These are phyloP conservation scores for Ophthalmolycus amberensis DNA, from an alignment of 2,113 vertebrate species.

Conservation along the genomic window DNA sequence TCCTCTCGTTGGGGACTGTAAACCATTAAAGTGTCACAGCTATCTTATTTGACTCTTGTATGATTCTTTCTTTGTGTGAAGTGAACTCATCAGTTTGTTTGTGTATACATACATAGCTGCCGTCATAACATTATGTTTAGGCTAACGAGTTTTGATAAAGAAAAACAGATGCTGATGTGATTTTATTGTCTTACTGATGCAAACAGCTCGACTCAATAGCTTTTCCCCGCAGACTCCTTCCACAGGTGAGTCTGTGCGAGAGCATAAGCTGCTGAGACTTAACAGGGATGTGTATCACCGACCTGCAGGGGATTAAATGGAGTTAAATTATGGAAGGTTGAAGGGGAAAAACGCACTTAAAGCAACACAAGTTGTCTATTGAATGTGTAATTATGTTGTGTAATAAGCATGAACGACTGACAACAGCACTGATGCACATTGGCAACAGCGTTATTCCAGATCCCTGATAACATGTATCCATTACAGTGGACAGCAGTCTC, in stretches of 20 bases:
- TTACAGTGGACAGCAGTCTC: not conserved
- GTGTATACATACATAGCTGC: too few species aligned
- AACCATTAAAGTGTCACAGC: too few species aligned
- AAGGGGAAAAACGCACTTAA: constrained; percentile 16
- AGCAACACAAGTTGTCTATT: constrained; percentile 11
- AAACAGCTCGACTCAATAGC: constrained; percentile 28
- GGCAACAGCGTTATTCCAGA: not conserved
- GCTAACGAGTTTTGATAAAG: not conserved
- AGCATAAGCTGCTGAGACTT: not conserved
- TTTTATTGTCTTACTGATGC: constrained; percentile 16
- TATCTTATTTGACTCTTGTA: too few species aligned
- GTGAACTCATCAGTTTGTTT: too few species aligned
- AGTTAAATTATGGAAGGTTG: constrained; percentile 23
- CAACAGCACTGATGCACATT: not conserved
- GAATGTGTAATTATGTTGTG: not conserved
- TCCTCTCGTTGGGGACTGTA: too few species aligned
- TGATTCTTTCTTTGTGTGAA: too few species aligned
- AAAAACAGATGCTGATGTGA: constrained; percentile 47
- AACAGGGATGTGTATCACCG: constrained; percentile 14
- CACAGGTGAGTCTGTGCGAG: constrained; percentile 34
- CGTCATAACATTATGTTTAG: constrained; percentile 6
- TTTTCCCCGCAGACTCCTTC: constrained; percentile 25
- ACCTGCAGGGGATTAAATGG: constrained; percentile 15
- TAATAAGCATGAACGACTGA: constrained; percentile 15
- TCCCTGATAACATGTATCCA: constrained; percentile 6